A percentile compares a stretch with the other conserved stretches of the same genome.
These are phyloP conservation scores for Acleris sparsana DNA, from an alignment of 2,888 invertebrate species.

Conservation along the genomic window DNA sequence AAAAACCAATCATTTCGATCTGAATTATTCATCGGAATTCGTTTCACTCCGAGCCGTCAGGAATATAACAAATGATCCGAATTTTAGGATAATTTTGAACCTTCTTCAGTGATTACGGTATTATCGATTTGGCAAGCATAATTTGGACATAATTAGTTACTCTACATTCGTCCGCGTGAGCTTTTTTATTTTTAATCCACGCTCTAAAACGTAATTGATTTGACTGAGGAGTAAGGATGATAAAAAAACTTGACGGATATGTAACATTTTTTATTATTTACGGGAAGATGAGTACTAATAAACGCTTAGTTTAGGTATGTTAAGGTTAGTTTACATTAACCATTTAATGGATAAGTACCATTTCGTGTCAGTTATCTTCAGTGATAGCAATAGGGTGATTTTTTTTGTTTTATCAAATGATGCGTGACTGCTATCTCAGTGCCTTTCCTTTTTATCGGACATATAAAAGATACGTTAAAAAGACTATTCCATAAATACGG, in stretches of 20 bases:
- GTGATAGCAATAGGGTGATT: slow-evolving; percentile 6
- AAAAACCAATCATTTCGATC: slow-evolving; percentile 34
- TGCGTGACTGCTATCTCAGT: slow-evolving; percentile 40
- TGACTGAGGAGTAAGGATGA: too few relatives aligned
- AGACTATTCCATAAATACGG: slow-evolving; percentile 63
- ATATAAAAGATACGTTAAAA: slow-evolving; percentile 49
- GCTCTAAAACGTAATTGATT: neutral
- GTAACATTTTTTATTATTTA: too few relatives aligned
- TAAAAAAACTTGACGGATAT: too few relatives aligned
- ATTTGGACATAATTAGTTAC: slow-evolving; percentile 44
- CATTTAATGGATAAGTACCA: too few relatives aligned
- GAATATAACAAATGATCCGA: slow-evolving; percentile 73
- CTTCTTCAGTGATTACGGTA: slow-evolving; percentile 68
- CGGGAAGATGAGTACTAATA: too few relatives aligned
- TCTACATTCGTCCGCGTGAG: neutral
- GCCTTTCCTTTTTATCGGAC: slow-evolving; percentile 40
- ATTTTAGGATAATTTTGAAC: slow-evolving; percentile 57
- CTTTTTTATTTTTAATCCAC: slow-evolving; percentile 2
- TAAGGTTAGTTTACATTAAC: too few relatives aligned
- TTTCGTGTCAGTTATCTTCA: too few relatives aligned
- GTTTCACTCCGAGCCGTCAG: slow-evolving; percentile 67
- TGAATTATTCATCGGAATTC: slow-evolving; percentile 54
- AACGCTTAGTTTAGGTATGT: too few relatives aligned
- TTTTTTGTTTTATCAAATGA: slow-evolving; percentile 33
- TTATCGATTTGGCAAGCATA: slow-evolving; percentile 81